Evolutionary conservation across 1,140 invertebrate genomes (phyloP).

Genomic region (Calosoma granatense): DNA sequence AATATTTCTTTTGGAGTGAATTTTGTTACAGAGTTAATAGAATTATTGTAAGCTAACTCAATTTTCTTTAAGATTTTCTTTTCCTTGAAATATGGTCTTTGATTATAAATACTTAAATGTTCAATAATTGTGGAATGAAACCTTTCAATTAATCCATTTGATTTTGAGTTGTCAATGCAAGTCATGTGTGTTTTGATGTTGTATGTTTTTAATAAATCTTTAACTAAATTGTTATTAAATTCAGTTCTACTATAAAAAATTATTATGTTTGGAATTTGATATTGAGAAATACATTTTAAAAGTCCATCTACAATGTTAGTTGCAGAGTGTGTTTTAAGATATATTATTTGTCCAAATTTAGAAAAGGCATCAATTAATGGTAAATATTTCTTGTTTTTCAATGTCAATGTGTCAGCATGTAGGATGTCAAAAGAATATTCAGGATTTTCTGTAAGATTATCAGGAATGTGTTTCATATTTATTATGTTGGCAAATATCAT

Average conservation of each 20-base stretch:
- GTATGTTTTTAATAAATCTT: slow-evolving; percentile 15
- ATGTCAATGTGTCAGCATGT: slow-evolving; percentile 23
- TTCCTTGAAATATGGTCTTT: not conserved
- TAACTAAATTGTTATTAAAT: slow-evolving; percentile 14
- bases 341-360: no score
- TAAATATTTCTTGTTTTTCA: slow-evolving; percentile 19
- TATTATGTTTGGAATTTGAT: slow-evolving; percentile 13
- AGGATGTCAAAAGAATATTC: slow-evolving; percentile 25
- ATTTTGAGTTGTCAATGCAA: slow-evolving; percentile 11
- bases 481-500: slow-evolving; percentile 20
- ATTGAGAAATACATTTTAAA: slow-evolving; percentile 16
- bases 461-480: slow-evolving; percentile 27
- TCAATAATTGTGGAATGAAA: slow-evolving; percentile 17
- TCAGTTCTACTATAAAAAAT: slow-evolving; percentile 11
- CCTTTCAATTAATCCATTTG: slow-evolving; percentile 15
- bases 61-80: not conserved
- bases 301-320: slow-evolving; percentile 16
- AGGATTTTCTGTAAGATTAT: slow-evolving; percentile 22
- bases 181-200: slow-evolving; percentile 17
- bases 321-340: slow-evolving; percentile 16
- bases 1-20: not conserved
- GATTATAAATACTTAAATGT: slow-evolving; percentile 9
- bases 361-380: slow-evolving; percentile 25
- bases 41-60: not conserved
- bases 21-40: not conserved